phyloP scores from a whole-genome alignment of 2,113 vertebrate genomes.

The Xiphophorus hellerii region DNA sequence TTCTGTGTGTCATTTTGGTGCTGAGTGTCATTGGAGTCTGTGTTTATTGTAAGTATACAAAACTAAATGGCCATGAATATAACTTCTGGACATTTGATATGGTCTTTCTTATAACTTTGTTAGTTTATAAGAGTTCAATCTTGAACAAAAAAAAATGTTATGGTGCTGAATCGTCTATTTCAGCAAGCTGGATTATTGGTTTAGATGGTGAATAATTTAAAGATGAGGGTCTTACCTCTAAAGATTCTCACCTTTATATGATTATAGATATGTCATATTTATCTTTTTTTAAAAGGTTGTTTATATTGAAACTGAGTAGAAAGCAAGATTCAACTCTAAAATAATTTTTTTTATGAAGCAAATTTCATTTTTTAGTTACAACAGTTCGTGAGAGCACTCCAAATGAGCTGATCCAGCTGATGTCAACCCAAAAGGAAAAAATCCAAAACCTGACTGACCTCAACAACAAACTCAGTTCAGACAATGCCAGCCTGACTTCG shows the following conservation, averaged over 20 bases:
- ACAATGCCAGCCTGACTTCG: not conserved
- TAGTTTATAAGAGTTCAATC: not conserved
- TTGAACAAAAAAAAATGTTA: not conserved
- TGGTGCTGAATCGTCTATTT: not conserved
- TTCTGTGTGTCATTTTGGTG: slow-evolving; percentile 27
- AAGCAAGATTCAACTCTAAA: too few species aligned
- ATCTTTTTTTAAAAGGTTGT: too few species aligned
- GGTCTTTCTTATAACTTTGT: too few species aligned
- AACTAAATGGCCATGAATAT: not conserved
- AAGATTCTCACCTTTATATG: too few species aligned
- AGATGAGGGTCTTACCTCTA: too few species aligned
- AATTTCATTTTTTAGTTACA: not conserved
- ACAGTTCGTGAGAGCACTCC: too few species aligned
- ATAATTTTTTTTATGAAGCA: not conserved
- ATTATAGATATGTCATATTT: too few species aligned
- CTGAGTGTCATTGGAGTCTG: not conserved
- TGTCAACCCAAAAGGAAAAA: not conserved
- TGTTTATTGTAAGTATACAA: slow-evolving; percentile 35
- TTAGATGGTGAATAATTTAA: too few species aligned
- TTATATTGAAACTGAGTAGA: too few species aligned
- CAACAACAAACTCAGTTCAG: not conserved
- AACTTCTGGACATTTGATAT: too few species aligned
- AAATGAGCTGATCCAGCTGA: not conserved
- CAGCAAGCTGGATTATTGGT: too few species aligned
- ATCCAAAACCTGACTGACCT: not conserved